Percentiles rank a stretch among this genome's conserved stretches.
Evolutionary conservation across 1,140 invertebrate genomes (phyloP).

Genomic region (Hycleus phaleratus): DNA sequence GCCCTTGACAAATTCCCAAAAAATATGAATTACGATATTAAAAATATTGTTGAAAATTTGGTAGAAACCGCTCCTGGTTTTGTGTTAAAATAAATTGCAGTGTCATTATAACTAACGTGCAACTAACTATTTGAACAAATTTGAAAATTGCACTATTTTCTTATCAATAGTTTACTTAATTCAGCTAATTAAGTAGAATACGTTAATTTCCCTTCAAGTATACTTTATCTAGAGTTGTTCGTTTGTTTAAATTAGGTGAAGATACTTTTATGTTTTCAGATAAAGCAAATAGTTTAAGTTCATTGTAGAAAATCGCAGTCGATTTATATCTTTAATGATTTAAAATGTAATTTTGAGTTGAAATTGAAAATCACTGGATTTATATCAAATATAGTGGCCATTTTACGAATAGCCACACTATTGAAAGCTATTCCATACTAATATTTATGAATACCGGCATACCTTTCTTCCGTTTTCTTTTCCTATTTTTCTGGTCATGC

Average conservation of each 20-base stretch:
- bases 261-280: slow-evolving; percentile 1
- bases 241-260: slow-evolving; percentile 2
- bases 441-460: slow-evolving; percentile 12
- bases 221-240: neutral
- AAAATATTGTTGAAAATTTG: too few relatives aligned
- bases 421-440: slow-evolving; percentile 8
- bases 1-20: too few relatives aligned
- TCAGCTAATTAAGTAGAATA: neutral
- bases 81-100: too few relatives aligned
- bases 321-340: slow-evolving; percentile 12
- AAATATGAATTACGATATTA: too few relatives aligned
- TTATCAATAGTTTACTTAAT: slow-evolving; percentile 2
- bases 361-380: slow-evolving; percentile 14
- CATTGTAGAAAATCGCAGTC: slow-evolving; percentile 1
- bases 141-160: neutral
- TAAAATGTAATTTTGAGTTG: slow-evolving; percentile 10
- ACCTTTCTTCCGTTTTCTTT: neutral
- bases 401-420: slow-evolving; percentile 4
- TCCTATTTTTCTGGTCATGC: slow-evolving; percentile 5
- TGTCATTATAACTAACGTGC: neutral
- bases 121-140: slow-evolving; percentile 1
- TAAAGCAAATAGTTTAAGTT: neutral
- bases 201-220: neutral
- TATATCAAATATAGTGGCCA: slow-evolving; percentile 5
- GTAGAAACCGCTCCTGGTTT: too few relatives aligned